Evolutionary conservation across 2,113 vertebrate species (phyloP).

Genomic region (Odocoileus hemionus): DNA sequence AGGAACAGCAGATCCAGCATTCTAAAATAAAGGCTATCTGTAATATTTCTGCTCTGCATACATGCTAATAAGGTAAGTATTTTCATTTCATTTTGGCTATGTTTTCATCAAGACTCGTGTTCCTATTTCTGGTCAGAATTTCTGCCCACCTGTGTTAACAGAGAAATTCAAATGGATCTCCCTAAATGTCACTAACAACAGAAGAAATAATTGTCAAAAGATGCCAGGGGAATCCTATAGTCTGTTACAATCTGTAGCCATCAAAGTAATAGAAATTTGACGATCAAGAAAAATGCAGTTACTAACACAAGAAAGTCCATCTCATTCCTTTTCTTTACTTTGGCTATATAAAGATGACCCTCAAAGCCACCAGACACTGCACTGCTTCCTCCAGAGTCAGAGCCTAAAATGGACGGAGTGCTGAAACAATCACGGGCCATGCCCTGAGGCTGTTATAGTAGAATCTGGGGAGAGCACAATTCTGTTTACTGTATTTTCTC

Average conservation of each 20-base stretch:
- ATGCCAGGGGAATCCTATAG: background rate
- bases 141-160: background rate
- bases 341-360: background rate
- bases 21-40: background rate
- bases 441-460: background rate
- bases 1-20: background rate
- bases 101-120: background rate
- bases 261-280: background rate
- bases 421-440: fast-evolving
- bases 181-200: background rate
- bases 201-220: background rate
- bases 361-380: background rate
- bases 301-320: background rate
- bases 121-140: background rate
- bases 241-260: background rate
- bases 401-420: too few species aligned
- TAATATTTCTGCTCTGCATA: background rate
- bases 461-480: background rate
- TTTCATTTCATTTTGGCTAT: background rate
- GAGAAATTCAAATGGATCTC: background rate
- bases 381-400: fast-evolving
- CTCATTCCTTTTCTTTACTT: background rate
- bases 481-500: constrained; percentile 13
- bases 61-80: background rate
- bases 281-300: background rate